A percentile compares a stretch with the other conserved stretches of the same genome.
Conservation (phyloP, 2,888 invertebrate species). For the Dicyrtomina minuta region DNA sequence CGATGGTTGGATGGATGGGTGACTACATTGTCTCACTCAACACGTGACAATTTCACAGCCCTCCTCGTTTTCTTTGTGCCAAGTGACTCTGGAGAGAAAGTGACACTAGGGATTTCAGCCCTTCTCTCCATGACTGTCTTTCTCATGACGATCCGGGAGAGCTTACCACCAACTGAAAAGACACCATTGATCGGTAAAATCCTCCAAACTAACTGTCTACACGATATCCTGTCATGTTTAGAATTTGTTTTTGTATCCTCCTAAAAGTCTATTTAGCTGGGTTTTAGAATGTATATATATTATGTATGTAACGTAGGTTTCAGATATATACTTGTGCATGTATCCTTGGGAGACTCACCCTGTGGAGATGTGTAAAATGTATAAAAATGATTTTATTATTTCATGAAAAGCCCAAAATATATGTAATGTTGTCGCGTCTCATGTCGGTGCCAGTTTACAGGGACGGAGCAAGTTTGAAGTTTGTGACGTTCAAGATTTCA, state of each 20-base stretch:
- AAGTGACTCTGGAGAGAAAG: constrained; percentile 83
- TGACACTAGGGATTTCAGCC: constrained; percentile 81
- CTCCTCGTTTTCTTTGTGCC: constrained; percentile 84
- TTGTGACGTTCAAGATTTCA: too few relatives aligned
- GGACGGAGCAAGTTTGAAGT: too few relatives aligned
- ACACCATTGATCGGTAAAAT: constrained; percentile 77
- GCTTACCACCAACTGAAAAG: constrained; percentile 81
- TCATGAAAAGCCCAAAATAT: too few relatives aligned
- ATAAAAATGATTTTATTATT: too few relatives aligned
- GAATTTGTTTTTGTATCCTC: constrained; percentile 1
- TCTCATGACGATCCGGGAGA: constrained; percentile 82
- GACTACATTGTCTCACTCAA: background rate
- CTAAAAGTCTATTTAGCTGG: background rate
- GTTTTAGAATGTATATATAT: background rate
- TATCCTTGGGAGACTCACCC: too few relatives aligned
- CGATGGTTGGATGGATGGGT: background rate
- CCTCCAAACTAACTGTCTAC: background rate
- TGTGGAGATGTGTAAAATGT: too few relatives aligned
- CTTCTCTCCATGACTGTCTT: constrained; percentile 86
- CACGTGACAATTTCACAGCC: constrained; percentile 59
- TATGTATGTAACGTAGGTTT: background rate
- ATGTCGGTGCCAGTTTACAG: too few relatives aligned
- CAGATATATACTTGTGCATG: too few relatives aligned
- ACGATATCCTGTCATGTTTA: background rate
- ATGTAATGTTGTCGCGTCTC: too few relatives aligned